Percentiles rank a stretch among this genome's conserved stretches.
phyloP scores from a whole-genome alignment of 2,888 invertebrate genomes.

The Phania funesta region DNA sequence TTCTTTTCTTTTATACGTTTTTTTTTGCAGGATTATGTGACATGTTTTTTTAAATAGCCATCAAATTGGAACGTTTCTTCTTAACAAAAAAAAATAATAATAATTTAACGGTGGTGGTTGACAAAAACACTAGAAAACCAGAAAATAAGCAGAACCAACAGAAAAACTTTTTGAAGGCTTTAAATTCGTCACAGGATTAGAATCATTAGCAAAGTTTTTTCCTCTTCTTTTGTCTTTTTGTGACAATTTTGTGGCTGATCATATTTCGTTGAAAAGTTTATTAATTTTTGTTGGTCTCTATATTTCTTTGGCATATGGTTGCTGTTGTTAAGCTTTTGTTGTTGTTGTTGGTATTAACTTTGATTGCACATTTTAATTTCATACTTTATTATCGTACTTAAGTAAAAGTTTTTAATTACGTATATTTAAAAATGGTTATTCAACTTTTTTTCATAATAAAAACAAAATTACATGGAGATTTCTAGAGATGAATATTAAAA shows the following conservation, averaged over 20 bases:
- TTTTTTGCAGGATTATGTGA: constrained; percentile 53
- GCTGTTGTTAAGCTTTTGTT: background rate
- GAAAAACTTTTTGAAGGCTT: constrained; percentile 41
- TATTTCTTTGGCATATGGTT: background rate
- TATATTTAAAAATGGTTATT: constrained; percentile 21
- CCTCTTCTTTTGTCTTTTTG: constrained; percentile 20
- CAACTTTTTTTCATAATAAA: constrained; percentile 30
- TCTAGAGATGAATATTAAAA: background rate
- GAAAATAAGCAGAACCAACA: constrained; percentile 27
- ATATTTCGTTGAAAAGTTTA: constrained; percentile 52
- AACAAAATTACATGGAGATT: constrained; percentile 3
- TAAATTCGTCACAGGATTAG: constrained; percentile 63
- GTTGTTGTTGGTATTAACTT: constrained; percentile 19
- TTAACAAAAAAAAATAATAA: constrained; percentile 9
- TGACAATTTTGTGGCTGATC: constrained; percentile 47
- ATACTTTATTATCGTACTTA: constrained; percentile 47
- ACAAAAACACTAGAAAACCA: background rate
- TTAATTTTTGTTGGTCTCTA: constrained; percentile 48
- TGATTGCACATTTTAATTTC: constrained; percentile 57
- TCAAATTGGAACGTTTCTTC: constrained; percentile 46
- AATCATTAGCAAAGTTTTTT: constrained; percentile 60
- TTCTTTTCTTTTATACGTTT: constrained; percentile 6
- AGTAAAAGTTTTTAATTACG: constrained; percentile 1
- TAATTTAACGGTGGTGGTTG: constrained; percentile 42
- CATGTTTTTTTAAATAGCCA: constrained; percentile 63